These are phyloP conservation scores for Parnassius smintheus DNA, from an alignment of 2,888 invertebrate genomes.

Conservation along the genomic window DNA sequence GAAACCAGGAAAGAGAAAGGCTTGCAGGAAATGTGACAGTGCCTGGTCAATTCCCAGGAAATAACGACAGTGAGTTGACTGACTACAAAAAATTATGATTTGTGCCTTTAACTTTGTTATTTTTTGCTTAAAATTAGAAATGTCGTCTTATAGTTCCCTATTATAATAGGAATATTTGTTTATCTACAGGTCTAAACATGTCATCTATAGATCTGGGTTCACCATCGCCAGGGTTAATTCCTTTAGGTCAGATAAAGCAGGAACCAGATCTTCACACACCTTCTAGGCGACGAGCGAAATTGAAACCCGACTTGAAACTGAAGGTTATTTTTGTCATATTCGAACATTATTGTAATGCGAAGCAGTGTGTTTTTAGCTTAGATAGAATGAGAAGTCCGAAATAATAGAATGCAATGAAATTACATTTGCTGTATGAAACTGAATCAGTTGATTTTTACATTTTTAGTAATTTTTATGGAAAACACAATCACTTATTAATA, in stretches of 20 bases:
- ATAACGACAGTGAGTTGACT: slow-evolving; percentile 50
- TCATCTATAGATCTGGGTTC: slow-evolving; percentile 54
- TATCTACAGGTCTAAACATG: slow-evolving; percentile 43
- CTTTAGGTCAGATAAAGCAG: slow-evolving; percentile 70
- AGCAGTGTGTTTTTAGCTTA: too few species aligned
- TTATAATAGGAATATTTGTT: slow-evolving; percentile 6
- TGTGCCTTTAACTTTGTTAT: too few species aligned
- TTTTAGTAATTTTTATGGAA: too few species aligned
- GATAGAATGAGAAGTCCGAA: too few species aligned
- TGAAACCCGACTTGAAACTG: slow-evolving; percentile 94
- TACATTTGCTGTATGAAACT: too few species aligned
- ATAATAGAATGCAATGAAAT: too few species aligned
- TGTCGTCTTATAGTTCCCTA: too few species aligned
- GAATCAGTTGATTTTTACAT: too few species aligned
- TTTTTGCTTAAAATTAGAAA: too few species aligned
- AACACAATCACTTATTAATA: too few species aligned
- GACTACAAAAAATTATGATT: background rate
- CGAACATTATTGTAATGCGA: too few species aligned
- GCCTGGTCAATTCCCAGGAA: slow-evolving; percentile 47
- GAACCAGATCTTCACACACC: slow-evolving; percentile 82
- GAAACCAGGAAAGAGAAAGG: slow-evolving; percentile 94
- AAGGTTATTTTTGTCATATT: slow-evolving; percentile 50
- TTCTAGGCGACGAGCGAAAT: slow-evolving; percentile 89
- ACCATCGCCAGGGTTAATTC: slow-evolving; percentile 60
- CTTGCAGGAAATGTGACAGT: slow-evolving; percentile 78